Evolutionary conservation across 2,888 invertebrate species (phyloP).

Genomic region (Leptopterna dolabrata): DNA sequence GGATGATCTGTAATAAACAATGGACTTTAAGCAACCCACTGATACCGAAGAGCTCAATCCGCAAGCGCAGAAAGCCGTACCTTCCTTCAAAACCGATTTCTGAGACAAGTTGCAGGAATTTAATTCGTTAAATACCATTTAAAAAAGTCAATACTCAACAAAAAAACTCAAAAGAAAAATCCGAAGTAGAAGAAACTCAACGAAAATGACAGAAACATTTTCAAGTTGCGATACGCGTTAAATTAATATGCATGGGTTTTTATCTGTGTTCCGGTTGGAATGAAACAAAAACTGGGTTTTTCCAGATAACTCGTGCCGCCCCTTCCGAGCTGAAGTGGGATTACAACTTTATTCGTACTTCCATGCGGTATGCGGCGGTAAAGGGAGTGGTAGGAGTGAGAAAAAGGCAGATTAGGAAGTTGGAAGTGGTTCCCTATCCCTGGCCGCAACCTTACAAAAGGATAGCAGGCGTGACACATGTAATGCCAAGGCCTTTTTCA

Average conservation of each 20-base stretch:
- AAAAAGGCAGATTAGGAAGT: constrained; percentile 55
- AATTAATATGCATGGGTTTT: constrained; percentile 30
- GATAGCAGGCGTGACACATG: constrained; percentile 19
- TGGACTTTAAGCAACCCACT: too few relatives aligned
- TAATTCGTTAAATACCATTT: too few relatives aligned
- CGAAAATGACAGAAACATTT: neutral
- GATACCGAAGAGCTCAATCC: too few relatives aligned
- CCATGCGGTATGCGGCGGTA: neutral
- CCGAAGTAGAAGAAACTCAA: neutral
- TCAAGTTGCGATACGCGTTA: neutral
- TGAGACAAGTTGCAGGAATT: too few relatives aligned
- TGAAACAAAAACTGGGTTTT: constrained; percentile 21
- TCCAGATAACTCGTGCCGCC: constrained; percentile 5
- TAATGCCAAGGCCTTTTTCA: neutral
- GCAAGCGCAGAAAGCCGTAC: too few relatives aligned
- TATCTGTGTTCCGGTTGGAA: neutral
- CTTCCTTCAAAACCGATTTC: too few relatives aligned
- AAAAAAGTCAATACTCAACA: too few relatives aligned
- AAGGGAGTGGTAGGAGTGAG: constrained; percentile 1
- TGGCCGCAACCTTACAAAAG: neutral
- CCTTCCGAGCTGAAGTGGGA: constrained; percentile 40
- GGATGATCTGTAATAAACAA: too few relatives aligned
- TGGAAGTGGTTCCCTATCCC: constrained; percentile 43
- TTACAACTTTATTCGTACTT: constrained; percentile 41
- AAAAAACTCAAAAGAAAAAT: too few relatives aligned